Percentiles rank a stretch among this genome's conserved stretches.
phyloP scores from a whole-genome alignment of 2,888 invertebrate genomes.

The Eupithecia tripunctaria region DNA sequence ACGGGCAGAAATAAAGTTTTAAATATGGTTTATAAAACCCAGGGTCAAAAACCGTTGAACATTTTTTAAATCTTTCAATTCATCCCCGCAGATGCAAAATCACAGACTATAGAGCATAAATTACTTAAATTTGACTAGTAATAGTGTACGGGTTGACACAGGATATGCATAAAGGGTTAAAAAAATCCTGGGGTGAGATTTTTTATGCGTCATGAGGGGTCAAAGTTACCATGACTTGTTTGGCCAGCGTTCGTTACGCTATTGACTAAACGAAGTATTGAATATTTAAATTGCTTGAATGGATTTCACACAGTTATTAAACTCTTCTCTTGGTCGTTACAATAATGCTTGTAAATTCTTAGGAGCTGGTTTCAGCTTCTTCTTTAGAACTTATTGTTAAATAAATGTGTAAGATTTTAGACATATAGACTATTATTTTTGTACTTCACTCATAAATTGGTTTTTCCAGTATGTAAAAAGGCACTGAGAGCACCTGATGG shows the following conservation, averaged over 20 bases:
- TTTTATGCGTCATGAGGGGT: slow-evolving; percentile 69
- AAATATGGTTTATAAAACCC: not conserved
- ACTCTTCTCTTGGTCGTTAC: slow-evolving; percentile 32
- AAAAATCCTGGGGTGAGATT: slow-evolving; percentile 76
- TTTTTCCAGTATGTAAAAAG: not conserved
- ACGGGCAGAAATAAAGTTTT: not conserved
- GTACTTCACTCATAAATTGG: not conserved
- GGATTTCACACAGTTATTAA: slow-evolving; percentile 73
- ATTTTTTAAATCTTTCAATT: slow-evolving; percentile 15
- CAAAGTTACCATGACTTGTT: slow-evolving; percentile 59
- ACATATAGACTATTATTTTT: not conserved
- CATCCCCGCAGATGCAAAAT: slow-evolving; percentile 71
- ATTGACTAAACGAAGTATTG: slow-evolving; percentile 66
- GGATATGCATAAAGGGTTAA: slow-evolving; percentile 83
- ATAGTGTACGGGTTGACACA: slow-evolving; percentile 76
- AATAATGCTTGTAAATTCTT: not conserved
- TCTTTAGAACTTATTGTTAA: not conserved
- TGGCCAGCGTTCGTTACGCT: slow-evolving; percentile 68
- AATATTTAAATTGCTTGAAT: slow-evolving; percentile 66
- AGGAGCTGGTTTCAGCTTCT: not conserved
- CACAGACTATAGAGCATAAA: slow-evolving; percentile 73
- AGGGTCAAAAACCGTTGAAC: slow-evolving; percentile 12
- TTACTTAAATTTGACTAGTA: slow-evolving; percentile 84
- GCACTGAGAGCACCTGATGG: not conserved
- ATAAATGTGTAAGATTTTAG: not conserved